Percentiles rank a stretch among this genome's conserved stretches.
Evolutionary conservation across 2,888 invertebrate species (phyloP).

Genomic region (Drosophila ezoana): DNA sequence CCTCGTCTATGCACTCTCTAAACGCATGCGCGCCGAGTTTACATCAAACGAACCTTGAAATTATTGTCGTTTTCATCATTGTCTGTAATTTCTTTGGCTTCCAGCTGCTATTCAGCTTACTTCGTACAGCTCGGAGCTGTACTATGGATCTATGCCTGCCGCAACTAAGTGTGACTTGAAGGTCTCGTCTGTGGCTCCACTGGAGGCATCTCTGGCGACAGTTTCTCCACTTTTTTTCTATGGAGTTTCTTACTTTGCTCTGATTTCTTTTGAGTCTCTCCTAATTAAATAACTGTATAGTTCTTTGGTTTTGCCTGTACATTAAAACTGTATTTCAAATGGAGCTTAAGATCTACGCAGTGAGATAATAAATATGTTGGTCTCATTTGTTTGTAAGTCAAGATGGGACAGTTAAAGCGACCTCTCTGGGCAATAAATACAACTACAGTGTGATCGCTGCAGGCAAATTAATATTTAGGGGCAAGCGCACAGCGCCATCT

Average conservation of each 20-base stretch:
- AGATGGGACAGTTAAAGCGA: neutral
- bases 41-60: conserved; percentile 84
- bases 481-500: neutral
- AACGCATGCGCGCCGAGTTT: conserved; percentile 76
- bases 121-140: conserved; percentile 23
- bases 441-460: neutral
- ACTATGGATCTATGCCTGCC: conserved; percentile 44
- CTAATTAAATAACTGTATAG: conserved; percentile 76
- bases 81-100: conserved; percentile 60
- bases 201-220: conserved; percentile 55
- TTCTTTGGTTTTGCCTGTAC: conserved; percentile 36
- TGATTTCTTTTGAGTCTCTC: conserved; percentile 71
- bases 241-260: conserved; percentile 52
- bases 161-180: conserved; percentile 66
- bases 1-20: conserved; percentile 21
- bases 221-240: conserved; percentile 57
- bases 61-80: conserved; percentile 84
- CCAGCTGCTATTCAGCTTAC: conserved; percentile 46
- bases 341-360: conserved; percentile 26
- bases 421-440: neutral
- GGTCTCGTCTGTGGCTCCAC: conserved; percentile 31
- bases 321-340: conserved; percentile 55
- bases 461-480: neutral
- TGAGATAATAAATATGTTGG: conserved; percentile 17
- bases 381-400: neutral